Evolutionary conservation across 2,888 invertebrate genomes (phyloP).

Genomic region (Chloromyia formosa): DNA sequence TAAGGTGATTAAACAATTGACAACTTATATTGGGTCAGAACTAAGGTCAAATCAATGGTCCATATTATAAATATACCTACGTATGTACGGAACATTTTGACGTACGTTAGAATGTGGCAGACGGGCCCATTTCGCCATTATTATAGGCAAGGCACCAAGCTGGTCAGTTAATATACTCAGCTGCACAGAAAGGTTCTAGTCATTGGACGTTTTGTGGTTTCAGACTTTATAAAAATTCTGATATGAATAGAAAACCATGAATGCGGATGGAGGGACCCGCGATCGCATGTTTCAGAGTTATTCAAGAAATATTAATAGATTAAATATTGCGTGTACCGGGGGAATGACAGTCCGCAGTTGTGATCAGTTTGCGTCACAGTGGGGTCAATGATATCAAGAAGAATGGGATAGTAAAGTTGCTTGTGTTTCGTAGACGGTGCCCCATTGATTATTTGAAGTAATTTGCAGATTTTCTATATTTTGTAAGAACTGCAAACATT

Average conservation of each 20-base stretch:
- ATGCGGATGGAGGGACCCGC: neutral
- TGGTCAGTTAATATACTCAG: neutral
- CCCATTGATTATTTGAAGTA: too few species aligned
- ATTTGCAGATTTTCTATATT: too few species aligned
- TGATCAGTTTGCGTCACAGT: neutral
- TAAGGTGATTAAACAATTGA: slow-evolving; percentile 15
- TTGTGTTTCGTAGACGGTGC: too few species aligned
- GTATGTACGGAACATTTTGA: too few species aligned
- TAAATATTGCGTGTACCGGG: neutral
- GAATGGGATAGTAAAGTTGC: too few species aligned
- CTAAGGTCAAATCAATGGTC: slow-evolving; percentile 37
- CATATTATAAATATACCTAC: neutral
- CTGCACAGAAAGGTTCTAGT: too few species aligned
- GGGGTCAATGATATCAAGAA: neutral
- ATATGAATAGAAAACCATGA: neutral
- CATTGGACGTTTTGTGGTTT: neutral
- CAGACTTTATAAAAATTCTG: neutral
- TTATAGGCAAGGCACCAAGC: neutral
- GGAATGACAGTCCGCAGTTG: neutral
- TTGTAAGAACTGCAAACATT: too few species aligned
- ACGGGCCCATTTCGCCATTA: too few species aligned
- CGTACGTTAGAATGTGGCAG: too few species aligned
- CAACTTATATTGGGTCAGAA: slow-evolving; percentile 14
- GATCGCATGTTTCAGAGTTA: neutral
- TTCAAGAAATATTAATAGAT: neutral